Evolutionary conservation across 2,888 invertebrate genomes (phyloP).

Genomic region (Pegoplata infirma): DNA sequence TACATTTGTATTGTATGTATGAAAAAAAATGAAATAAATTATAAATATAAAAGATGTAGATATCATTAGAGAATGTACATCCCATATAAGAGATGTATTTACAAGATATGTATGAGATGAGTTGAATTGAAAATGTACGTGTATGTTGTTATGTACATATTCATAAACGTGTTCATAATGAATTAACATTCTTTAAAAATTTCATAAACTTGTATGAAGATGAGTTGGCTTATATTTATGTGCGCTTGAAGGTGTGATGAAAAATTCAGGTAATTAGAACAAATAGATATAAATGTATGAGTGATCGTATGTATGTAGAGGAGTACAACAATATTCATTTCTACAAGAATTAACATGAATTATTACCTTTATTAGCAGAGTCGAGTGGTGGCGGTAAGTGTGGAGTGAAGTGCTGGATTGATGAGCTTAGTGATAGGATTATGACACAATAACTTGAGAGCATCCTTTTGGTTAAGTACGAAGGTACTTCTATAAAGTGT

Average conservation of each 20-base stretch:
- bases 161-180: background rate
- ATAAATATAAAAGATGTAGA: slow-evolving; percentile 9
- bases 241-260: background rate
- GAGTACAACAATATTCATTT: background rate
- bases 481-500: no score
- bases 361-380: background rate
- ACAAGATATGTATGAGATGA: background rate
- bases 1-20: no score
- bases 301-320: background rate
- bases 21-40: slow-evolving; percentile 24
- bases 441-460: no score
- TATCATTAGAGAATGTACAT: background rate
- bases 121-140: no score
- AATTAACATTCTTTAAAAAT: background rate
- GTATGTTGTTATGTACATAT: background rate
- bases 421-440: background rate
- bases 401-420: background rate
- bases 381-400: background rate
- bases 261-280: background rate
- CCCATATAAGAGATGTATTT: background rate
- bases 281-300: background rate
- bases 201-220: background rate
- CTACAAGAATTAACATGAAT: background rate
- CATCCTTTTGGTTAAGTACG: no score
- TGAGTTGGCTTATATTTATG: no score